phyloP scores from a whole-genome alignment of 2,113 vertebrate species.

The Coptodon bakossiorum region DNA sequence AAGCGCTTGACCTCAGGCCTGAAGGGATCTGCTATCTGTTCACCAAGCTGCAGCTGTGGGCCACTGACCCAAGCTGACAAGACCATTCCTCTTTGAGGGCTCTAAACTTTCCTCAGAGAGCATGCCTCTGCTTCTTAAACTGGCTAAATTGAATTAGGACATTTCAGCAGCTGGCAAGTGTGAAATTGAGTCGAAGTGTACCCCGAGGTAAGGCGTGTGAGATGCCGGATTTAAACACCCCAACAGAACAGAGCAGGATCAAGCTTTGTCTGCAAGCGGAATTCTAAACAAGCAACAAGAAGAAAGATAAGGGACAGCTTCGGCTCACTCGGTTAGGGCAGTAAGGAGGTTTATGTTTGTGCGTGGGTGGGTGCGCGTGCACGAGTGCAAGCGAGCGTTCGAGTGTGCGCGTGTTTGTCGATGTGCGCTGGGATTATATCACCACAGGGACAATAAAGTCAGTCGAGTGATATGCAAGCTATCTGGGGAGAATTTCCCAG shows the following conservation, averaged over 20 bases:
- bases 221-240: constrained; percentile 53
- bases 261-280: constrained; percentile 21
- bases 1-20: constrained; percentile 14
- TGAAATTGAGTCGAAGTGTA: constrained; percentile 70
- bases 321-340: constrained; percentile 1
- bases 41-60: constrained; percentile 9
- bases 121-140: constrained; percentile 54
- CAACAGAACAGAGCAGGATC: constrained; percentile 30
- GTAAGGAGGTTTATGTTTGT: constrained; percentile 8
- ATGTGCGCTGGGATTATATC: constrained; percentile 39
- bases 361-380: constrained; percentile 22
- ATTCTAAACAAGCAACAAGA: constrained; percentile 52
- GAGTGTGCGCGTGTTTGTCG: constrained; percentile 6
- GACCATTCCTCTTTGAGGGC: constrained; percentile 20
- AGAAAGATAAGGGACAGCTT: constrained; percentile 38
- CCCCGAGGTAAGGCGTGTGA: constrained; percentile 52
- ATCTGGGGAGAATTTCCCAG: constrained; percentile 38
- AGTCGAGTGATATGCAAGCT: constrained; percentile 47
- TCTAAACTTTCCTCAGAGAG: constrained; percentile 55
- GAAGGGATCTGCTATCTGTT: constrained; percentile 7
- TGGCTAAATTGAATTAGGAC: constrained; percentile 71
- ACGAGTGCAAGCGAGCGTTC: background rate
- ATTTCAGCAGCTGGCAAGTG: constrained; percentile 61
- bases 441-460: constrained; percentile 51
- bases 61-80: constrained; percentile 45